A percentile compares a stretch with the other conserved stretches of the same genome.
Conservation (phyloP, 2,797 vertebrate species). For the Pseudocheirus occidentalis region DNA sequence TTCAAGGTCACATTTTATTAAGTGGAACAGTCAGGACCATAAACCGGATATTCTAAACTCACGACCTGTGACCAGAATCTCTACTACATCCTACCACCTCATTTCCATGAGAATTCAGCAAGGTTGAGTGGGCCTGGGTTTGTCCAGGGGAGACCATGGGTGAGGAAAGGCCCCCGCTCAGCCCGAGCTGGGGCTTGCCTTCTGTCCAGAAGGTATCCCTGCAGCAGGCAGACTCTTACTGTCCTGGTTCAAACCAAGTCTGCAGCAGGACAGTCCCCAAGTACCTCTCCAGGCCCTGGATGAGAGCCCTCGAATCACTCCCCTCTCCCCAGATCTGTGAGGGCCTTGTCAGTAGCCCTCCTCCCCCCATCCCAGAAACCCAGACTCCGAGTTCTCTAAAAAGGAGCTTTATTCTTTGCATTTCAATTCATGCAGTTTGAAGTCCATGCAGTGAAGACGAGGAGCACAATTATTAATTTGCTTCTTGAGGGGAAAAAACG, state of each 20-base stretch:
- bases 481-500: slow-evolving; percentile 45
- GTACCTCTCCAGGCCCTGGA: not conserved
- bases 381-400: slow-evolving; percentile 82
- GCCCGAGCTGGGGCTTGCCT: not conserved
- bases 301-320: slow-evolving; percentile 16
- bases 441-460: slow-evolving; percentile 91
- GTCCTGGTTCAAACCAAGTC: not conserved
- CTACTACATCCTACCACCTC: not conserved
- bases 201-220: not conserved
- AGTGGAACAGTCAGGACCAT: not conserved
- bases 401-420: slow-evolving; percentile 86
- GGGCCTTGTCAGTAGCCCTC: not conserved
- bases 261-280: not conserved
- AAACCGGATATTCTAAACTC: not conserved
- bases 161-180: not conserved
- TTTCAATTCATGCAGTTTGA: slow-evolving; percentile 92
- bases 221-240: not conserved
- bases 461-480: slow-evolving; percentile 82
- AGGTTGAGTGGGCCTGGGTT: not conserved
- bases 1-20: not conserved
- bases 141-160: not conserved
- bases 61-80: not conserved
- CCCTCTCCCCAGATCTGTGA: slow-evolving; percentile 10
- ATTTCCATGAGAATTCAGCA: not conserved
- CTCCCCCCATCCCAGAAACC: slow-evolving; percentile 59